Evolutionary conservation across 2,113 vertebrate genomes (phyloP).

Genomic region (Hydrolagus affinis): DNA sequence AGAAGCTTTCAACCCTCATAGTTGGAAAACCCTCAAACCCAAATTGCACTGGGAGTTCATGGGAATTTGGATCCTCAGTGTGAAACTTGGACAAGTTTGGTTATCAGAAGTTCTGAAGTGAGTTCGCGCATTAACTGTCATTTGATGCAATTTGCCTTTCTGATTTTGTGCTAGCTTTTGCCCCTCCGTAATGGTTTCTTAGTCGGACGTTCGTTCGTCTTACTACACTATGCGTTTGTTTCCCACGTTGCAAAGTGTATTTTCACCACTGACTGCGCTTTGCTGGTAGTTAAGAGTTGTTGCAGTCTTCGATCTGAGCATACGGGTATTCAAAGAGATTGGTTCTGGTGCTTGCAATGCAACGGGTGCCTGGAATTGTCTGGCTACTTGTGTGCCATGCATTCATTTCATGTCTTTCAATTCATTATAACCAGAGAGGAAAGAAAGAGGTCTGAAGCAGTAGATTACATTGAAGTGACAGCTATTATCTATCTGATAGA

Average conservation of each 20-base stretch:
- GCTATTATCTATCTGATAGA: background rate
- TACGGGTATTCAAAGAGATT: background rate
- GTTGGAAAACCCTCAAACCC: background rate
- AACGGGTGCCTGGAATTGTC: background rate
- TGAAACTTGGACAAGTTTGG: background rate
- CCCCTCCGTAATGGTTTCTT: background rate
- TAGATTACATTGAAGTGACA: background rate
- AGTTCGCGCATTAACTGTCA: background rate
- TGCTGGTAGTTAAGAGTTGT: background rate
- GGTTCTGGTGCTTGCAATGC: conserved; percentile 4
- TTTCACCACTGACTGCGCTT: background rate
- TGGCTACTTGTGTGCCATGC: background rate
- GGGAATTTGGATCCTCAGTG: background rate
- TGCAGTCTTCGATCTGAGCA: background rate
- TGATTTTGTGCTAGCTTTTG: background rate
- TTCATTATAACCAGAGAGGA: background rate
- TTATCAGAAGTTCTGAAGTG: background rate
- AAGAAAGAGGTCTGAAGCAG: background rate
- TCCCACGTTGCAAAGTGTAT: background rate
- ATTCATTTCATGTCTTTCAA: no score
- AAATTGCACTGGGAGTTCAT: background rate
- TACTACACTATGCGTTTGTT: background rate
- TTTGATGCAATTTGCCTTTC: background rate
- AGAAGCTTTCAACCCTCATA: background rate
- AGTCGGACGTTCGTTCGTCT: background rate